A percentile compares a stretch with the other conserved stretches of the same genome.
Conservation (phyloP, 1,140 invertebrate genomes). For the Wasmannia auropunctata region DNA sequence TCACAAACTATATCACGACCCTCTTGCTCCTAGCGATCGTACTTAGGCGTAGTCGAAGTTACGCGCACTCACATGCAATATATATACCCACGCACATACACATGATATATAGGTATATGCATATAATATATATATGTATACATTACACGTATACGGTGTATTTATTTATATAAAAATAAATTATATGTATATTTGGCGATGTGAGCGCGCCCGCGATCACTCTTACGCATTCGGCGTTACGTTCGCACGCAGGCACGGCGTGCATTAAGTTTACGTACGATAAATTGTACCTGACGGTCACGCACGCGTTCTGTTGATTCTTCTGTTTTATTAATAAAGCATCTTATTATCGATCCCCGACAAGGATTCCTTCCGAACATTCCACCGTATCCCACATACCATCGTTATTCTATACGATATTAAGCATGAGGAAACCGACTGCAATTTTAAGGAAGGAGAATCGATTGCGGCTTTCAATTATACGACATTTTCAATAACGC, state of each 20-base stretch:
- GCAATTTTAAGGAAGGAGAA: neutral
- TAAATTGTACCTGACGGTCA: conserved; percentile 76
- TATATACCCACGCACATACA: conserved; percentile 15
- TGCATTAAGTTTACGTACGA: conserved; percentile 69
- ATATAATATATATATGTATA: conserved; percentile 31
- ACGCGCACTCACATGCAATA: conserved; percentile 26
- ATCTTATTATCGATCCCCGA: conserved; percentile 62
- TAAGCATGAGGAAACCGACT: neutral
- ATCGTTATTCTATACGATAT: neutral
- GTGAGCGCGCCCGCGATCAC: conserved; percentile 8
- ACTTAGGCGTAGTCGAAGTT: conserved; percentile 51
- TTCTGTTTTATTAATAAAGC: conserved; percentile 75
- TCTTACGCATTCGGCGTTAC: conserved; percentile 50
- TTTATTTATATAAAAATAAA: conserved; percentile 47
- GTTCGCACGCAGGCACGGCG: conserved; percentile 35
- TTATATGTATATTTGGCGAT: conserved; percentile 33
- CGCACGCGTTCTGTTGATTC: conserved; percentile 71
- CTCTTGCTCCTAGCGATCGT: conserved; percentile 55
- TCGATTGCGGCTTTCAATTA: neutral
- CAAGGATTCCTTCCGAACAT: neutral
- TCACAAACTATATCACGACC: conserved; percentile 26
- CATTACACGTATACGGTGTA: conserved; percentile 19
- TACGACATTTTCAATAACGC: neutral
- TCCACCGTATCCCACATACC: neutral
- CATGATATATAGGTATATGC: conserved; percentile 9